Evolutionary conservation across 2,113 vertebrate species (phyloP).

Genomic region (Dipodomys stephensi): DNA sequence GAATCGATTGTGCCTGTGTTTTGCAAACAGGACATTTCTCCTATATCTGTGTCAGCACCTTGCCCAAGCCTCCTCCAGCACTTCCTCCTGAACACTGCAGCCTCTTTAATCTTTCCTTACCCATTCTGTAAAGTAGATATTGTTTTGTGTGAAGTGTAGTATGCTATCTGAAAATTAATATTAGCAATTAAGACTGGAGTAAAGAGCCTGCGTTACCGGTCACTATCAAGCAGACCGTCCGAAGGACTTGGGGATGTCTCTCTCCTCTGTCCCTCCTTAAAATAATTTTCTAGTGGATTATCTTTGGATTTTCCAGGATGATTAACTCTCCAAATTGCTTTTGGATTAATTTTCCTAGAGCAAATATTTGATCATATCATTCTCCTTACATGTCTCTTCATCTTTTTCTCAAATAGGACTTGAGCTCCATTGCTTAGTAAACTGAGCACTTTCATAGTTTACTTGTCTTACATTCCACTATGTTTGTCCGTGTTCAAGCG

Average conservation of each 20-base stretch:
- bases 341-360: not conserved
- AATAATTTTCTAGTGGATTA: not conserved
- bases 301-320: not conserved
- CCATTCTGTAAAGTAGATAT: no score
- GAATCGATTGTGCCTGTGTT: no score
- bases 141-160: no score
- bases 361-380: not conserved
- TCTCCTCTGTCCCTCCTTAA: not conserved
- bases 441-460: fast-evolving
- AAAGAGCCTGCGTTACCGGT: no score
- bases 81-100: no score
- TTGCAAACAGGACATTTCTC: no score
- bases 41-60: no score
- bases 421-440: not conserved
- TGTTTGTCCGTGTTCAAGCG: not conserved
- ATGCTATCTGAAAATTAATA: no score
- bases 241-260: no score
- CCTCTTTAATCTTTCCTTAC: no score
- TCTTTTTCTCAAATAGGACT: not conserved
- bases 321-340: not conserved
- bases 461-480: not conserved
- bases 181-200: no score
- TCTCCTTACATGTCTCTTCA: not conserved
- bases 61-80: no score
- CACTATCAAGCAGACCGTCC: not conserved